Evolutionary conservation across 2,888 invertebrate genomes (phyloP), one percentile per base, ranked within the genome.

Genomic region (Campoletis raptor): DNA sequence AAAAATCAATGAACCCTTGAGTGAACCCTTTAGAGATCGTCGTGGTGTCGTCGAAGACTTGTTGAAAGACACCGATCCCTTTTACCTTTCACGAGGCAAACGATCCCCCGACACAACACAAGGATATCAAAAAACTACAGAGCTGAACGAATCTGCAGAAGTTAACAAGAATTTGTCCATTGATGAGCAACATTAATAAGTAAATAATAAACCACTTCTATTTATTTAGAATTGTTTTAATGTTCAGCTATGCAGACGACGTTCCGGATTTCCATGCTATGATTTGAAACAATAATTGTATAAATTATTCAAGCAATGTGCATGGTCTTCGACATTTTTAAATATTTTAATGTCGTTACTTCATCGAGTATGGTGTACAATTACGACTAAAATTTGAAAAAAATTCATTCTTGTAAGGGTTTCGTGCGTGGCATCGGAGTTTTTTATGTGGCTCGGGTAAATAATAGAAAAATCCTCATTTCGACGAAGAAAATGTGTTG

Each of bases 41-140:
- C 89, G 91, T 12, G 89, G 88, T 0, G 42, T 83, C 36, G 73
- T 90, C 24, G 90, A 91, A 7, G 90, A 91, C 15, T 81, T 92
- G 4, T 77, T 91, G 7, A 86, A 87, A 15, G 82, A 85, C 9
- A 81, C 87, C 18, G 91, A 92, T 83, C 91, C 91, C 0, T 91
- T 89, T 76, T 91, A 91, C 40, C 84, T 89, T 0, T 89, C 87
- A 7, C 89, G 91, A 12, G 91, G 91, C 30, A 87, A 88, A 70
- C 83, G 79, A 45, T 30, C 69, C n/a, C 12, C 69, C 0, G 10
- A 36, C 12, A 4, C n/a, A 8, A 15, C 5, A 30, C 40, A n/a
- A 36, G 15, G 12, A 21, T 18, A 48, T 15, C 24, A 73, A 12
- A 30, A 82, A 61, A 72, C 52, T 45, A n/a, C 77, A 42, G 15